phyloP scores from a whole-genome alignment of 2,797 vertebrate species.

The Microchirus variegatus region DNA sequence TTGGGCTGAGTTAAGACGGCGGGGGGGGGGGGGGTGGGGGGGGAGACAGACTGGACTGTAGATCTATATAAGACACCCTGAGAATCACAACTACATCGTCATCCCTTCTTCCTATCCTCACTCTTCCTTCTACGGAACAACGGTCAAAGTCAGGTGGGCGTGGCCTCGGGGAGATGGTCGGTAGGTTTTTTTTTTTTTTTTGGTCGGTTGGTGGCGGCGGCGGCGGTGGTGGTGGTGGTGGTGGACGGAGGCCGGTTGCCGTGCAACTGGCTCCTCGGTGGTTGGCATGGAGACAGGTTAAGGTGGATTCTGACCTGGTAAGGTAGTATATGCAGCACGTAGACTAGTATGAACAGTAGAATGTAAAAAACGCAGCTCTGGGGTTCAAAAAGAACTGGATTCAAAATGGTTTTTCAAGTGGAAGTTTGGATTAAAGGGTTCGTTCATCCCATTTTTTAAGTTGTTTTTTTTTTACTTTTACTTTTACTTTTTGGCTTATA shows the following conservation, averaged over 20 bases:
- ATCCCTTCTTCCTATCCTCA: constrained; percentile 57
- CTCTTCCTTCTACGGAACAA: constrained; percentile 67
- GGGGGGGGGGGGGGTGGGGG: no score
- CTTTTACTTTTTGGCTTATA: no score
- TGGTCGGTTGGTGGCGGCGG: constrained; percentile 73
- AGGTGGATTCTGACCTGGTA: constrained; percentile 81
- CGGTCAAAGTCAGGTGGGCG: constrained; percentile 69
- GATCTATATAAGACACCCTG: constrained; percentile 82
- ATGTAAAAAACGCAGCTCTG: constrained; percentile 70
- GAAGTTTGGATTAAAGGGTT: constrained; percentile 24
- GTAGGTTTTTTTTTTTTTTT: no score
- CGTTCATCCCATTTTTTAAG: constrained; percentile 11
- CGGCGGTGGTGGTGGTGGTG: no score
- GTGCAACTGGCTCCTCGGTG: constrained; percentile 79
- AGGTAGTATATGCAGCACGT: constrained; percentile 76
- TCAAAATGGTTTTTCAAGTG: constrained; percentile 33
- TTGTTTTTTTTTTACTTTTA: no score
- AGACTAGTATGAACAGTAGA: constrained; percentile 76
- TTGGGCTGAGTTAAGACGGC: constrained; percentile 82
- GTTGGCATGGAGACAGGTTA: constrained; percentile 86
- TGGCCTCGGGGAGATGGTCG: constrained; percentile 79
- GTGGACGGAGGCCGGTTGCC: constrained; percentile 77
- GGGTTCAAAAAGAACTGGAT: constrained; percentile 53
- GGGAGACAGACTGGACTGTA: constrained; percentile 79
- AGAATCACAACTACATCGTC: constrained; percentile 78